Evolutionary conservation across 2,888 invertebrate genomes (phyloP).

Genomic region (Heteromurus nitidus): DNA sequence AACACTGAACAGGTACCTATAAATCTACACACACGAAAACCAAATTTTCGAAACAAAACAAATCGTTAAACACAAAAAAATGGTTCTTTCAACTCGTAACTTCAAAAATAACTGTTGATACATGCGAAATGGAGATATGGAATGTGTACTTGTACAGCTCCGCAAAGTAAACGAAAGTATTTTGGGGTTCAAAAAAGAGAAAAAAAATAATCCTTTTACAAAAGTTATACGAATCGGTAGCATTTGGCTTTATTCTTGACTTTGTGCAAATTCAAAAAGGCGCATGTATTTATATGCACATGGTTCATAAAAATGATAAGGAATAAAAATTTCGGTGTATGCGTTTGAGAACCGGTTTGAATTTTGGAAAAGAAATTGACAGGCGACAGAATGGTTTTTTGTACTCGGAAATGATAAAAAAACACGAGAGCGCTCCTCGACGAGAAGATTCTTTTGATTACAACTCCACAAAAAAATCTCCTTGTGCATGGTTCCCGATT

Average conservation of each 20-base stretch:
- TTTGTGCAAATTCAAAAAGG: not conserved
- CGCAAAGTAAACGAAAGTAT: no score
- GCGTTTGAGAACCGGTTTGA: not conserved
- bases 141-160: no score
- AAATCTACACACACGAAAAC: slow-evolving; percentile 23
- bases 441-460: not conserved
- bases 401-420: not conserved
- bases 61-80: slow-evolving; percentile 49
- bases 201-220: not conserved
- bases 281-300: not conserved
- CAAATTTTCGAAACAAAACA: slow-evolving; percentile 56
- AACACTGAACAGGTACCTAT: slow-evolving; percentile 48
- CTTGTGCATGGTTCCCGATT: not conserved
- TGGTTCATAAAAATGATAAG: not conserved
- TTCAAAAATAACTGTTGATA: no score
- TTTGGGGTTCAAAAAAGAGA: slow-evolving; percentile 22
- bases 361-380: no score
- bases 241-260: slow-evolving; percentile 23
- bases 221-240: slow-evolving; percentile 22
- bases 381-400: not conserved
- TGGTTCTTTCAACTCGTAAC: slow-evolving; percentile 55
- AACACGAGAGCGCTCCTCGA: not conserved
- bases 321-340: not conserved
- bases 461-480: not conserved
- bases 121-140: slow-evolving; percentile 1